A percentile compares a stretch with the other conserved stretches of the same genome.
Conservation (phyloP, 2,797 vertebrate species). For the Poeciliopsis gracilis region DNA sequence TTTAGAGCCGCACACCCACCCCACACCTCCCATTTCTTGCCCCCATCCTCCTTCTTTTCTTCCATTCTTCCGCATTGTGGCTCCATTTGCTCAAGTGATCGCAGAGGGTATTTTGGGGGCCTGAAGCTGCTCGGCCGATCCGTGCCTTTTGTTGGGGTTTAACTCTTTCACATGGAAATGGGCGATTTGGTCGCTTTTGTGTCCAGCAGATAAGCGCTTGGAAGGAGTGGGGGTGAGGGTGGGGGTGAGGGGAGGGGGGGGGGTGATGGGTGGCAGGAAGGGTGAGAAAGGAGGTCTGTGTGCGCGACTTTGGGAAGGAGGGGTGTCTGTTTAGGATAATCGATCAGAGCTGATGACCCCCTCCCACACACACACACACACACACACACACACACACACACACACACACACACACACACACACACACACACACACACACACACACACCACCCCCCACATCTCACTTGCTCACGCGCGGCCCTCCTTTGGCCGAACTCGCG, state of each 20-base stretch:
- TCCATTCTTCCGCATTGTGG: conserved; percentile 77
- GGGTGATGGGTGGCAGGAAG: conserved; percentile 21
- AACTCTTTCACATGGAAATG: conserved; percentile 86
- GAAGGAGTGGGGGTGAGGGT: conserved; percentile 4
- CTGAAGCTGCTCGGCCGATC: conserved; percentile 77
- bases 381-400: too few relatives aligned
- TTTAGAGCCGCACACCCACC: conserved; percentile 38
- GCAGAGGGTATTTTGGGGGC: conserved; percentile 79
- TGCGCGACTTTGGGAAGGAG: conserved; percentile 7
- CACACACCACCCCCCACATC: too few relatives aligned
- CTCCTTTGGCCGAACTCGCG: conserved; percentile 80
- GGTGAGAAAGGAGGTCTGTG: conserved; percentile 44
- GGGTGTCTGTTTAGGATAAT: conserved; percentile 46
- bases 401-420: too few relatives aligned
- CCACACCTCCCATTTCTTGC: neutral
- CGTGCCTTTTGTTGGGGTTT: conserved; percentile 74
- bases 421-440: too few relatives aligned
- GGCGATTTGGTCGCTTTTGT: conserved; percentile 79
- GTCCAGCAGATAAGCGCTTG: conserved; percentile 69
- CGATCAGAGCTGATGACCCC: conserved; percentile 58
- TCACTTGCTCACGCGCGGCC: conserved; percentile 36
- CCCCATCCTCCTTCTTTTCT: conserved; percentile 8
- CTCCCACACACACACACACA: neutral
- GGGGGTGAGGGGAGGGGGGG: conserved; percentile 18
- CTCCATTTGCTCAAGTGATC: conserved; percentile 84